Percentiles rank a stretch among this genome's conserved stretches.
These are phyloP conservation scores for Scaptodrosophila lebanonensis DNA, from an alignment of 1,140 invertebrate genomes.

Conservation along the genomic window DNA sequence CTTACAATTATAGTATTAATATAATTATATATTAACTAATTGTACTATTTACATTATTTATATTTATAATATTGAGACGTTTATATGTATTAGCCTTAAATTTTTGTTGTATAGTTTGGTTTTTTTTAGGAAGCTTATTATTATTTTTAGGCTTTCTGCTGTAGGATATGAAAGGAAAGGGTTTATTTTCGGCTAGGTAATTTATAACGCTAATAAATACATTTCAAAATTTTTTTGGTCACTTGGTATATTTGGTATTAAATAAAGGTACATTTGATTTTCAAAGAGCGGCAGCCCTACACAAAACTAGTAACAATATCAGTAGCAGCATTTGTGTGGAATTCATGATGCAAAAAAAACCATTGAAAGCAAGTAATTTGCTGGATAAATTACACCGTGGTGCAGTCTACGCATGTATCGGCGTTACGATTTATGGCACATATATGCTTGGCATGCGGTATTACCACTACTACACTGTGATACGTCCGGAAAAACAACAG, in stretches of 20 bases:
- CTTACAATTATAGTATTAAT: no score
- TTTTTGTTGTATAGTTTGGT: no score
- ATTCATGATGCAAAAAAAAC: constrained; percentile 65
- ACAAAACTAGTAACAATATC: constrained; percentile 2
- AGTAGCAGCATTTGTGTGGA: no score
- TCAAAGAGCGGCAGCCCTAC: background rate
- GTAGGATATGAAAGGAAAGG: no score
- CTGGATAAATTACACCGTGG: constrained; percentile 78
- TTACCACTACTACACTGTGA: constrained; percentile 76
- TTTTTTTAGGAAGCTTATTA: no score
- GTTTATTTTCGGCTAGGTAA: no score
- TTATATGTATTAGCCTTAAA: no score
- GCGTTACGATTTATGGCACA: constrained; percentile 77
- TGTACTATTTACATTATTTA: no score
- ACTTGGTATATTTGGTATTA: background rate
- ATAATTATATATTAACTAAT: no score
- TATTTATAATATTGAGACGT: no score
- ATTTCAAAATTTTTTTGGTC: background rate
- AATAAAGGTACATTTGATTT: background rate
- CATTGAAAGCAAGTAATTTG: constrained; percentile 58
- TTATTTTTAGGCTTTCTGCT: no score
- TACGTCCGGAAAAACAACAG: constrained; percentile 71
- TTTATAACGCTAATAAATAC: no score
- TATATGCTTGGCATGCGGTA: constrained; percentile 73
- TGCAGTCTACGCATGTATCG: constrained; percentile 77